Percentiles rank a stretch among this genome's conserved stretches.
phyloP scores from a whole-genome alignment of 2,113 vertebrate genomes.

The Equus przewalskii region DNA sequence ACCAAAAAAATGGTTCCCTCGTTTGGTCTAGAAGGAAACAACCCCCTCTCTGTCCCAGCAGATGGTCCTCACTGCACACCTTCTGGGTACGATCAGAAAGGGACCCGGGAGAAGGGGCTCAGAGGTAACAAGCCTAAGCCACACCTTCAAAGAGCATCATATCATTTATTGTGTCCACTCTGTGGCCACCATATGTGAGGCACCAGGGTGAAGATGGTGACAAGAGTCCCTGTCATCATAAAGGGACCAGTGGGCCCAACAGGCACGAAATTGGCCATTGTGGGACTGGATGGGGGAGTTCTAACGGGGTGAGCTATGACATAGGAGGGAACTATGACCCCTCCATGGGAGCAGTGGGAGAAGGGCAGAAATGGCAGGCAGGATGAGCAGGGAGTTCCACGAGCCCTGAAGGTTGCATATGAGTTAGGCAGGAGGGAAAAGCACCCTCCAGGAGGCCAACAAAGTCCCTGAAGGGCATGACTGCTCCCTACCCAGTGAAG shows the following conservation, averaged over 20 bases:
- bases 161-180: not conserved
- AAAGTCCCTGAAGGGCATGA: not conserved
- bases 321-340: not conserved
- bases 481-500: not conserved
- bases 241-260: not conserved
- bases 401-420: not conserved
- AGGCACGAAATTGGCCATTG: not conserved
- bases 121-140: not conserved
- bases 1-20: not conserved
- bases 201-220: not conserved
- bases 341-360: no score
- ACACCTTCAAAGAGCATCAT: not conserved
- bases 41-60: not conserved
- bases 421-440: not conserved
- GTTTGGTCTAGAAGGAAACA: not conserved
- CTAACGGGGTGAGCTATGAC: not conserved
- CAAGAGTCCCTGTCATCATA: not conserved
- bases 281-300: rapidly evolving
- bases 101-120: not conserved
- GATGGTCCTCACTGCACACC: not conserved
- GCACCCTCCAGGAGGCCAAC: not conserved
- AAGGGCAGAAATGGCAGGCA: not conserved
- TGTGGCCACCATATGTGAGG: not conserved
- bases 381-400: not conserved
- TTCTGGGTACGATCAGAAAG: not conserved